A percentile compares a stretch with the other conserved stretches of the same genome.
Evolutionary conservation across 2,888 invertebrate genomes (phyloP).

Genomic region (Pocota personata): DNA sequence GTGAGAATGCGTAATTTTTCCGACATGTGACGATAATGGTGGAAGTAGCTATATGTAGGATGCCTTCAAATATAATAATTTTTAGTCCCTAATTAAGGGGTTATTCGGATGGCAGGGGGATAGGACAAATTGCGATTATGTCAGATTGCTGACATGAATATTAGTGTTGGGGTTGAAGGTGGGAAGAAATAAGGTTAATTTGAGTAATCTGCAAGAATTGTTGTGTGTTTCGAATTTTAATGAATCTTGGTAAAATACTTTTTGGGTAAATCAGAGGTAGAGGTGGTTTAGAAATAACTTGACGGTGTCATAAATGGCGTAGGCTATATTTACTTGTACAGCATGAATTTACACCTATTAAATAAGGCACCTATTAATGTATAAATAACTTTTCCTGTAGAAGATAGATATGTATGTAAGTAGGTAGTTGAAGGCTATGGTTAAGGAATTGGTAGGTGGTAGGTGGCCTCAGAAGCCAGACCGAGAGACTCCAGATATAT

Average conservation of each 20-base stretch:
- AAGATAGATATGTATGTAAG: no score
- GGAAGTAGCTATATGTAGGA: background rate
- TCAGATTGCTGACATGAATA: slow-evolving; percentile 6
- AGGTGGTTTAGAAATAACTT: background rate
- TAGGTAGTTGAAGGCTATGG: no score
- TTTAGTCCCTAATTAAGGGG: slow-evolving; percentile 1
- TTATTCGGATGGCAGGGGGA: background rate
- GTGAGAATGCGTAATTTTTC: slow-evolving; percentile 30
- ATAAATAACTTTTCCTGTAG: no score
- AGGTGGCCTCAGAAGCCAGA: no score
- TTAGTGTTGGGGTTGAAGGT: background rate
- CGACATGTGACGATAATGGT: slow-evolving; percentile 41
- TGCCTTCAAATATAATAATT: background rate
- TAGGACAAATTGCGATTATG: slow-evolving; percentile 3
- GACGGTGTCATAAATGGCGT: background rate
- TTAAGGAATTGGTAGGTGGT: no score
- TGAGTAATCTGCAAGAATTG: background rate
- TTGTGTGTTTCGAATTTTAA: background rate
- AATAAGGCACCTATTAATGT: no score
- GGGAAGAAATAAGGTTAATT: slow-evolving; percentile 1
- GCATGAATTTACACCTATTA: background rate
- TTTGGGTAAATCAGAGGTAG: background rate
- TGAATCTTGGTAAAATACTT: background rate
- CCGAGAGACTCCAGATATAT: no score
- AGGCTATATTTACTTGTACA: background rate